Conservation (phyloP, 2,888 invertebrate genomes). For the Platyscelio sp. region DNA sequence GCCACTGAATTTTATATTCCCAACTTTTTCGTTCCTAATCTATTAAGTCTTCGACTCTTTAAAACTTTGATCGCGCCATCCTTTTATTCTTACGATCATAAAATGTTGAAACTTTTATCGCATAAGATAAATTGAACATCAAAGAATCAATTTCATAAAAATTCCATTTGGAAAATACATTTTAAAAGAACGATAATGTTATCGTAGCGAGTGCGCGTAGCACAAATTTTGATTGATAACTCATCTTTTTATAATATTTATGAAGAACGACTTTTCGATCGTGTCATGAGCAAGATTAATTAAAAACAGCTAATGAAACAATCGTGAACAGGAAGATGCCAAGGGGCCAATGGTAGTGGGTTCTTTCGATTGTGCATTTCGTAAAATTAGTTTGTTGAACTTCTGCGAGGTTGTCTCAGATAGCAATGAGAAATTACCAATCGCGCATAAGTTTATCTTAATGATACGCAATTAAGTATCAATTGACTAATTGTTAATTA, state of each 20-base stretch:
- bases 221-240: conserved; percentile 38
- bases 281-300: background rate
- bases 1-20: conserved; percentile 46
- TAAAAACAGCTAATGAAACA: conserved; percentile 4
- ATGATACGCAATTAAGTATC: background rate
- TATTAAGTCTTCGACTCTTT: conserved; percentile 55
- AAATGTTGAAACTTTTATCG: conserved; percentile 58
- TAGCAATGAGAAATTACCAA: background rate
- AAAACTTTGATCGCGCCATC: conserved; percentile 53
- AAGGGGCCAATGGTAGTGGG: no score
- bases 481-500: conserved; percentile 10
- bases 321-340: no score
- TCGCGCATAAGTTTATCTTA: conserved; percentile 8
- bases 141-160: conserved; percentile 53
- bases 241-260: background rate
- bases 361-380: no score
- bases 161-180: conserved; percentile 28
- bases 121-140: conserved; percentile 53
- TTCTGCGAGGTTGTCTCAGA: no score
- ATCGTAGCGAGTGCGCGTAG: conserved; percentile 4
- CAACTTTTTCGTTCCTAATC: conserved; percentile 47
- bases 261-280: background rate
- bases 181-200: conserved; percentile 37
- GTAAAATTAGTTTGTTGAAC: no score
- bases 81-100: conserved; percentile 56